Conservation (phyloP, 1,140 invertebrate species). For the Drosophila sp. region DNA sequence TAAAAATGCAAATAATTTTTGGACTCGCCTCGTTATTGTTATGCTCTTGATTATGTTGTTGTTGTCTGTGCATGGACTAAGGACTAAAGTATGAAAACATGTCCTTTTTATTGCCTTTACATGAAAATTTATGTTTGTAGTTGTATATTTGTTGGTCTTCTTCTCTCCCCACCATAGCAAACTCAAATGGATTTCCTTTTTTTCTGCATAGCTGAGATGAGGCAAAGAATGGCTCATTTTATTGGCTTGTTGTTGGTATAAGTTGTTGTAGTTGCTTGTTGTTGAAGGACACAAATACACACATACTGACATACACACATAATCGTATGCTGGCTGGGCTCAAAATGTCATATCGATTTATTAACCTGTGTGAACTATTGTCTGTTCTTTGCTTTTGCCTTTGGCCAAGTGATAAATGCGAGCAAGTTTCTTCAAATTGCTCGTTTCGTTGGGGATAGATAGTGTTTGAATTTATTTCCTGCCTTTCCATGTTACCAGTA, state of each 20-base stretch:
- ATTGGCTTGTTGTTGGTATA: conserved; percentile 61
- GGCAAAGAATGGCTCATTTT: conserved; percentile 68
- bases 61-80: conserved; percentile 29
- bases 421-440: conserved; percentile 77
- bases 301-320: conserved; percentile 19
- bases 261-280: conserved; percentile 33
- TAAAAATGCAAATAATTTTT: conserved; percentile 82
- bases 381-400: conserved; percentile 34
- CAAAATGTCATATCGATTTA: conserved; percentile 82
- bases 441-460: conserved; percentile 49
- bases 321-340: conserved; percentile 30
- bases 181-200: conserved; percentile 38
- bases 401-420: conserved; percentile 66
- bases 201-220: conserved; percentile 26
- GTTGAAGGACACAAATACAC: conserved; percentile 5
- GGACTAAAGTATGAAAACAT: conserved; percentile 70
- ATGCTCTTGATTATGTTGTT: conserved; percentile 79
- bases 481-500: conserved; percentile 1
- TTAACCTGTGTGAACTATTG: conserved; percentile 83
- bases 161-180: neutral
- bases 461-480: conserved; percentile 74
- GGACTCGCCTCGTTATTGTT: conserved; percentile 69
- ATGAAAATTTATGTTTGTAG: conserved; percentile 78
- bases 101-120: conserved; percentile 80
- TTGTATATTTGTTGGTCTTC: conserved; percentile 44